A percentile compares a stretch with the other conserved stretches of the same genome.
Evolutionary conservation across 1,140 invertebrate species (phyloP).

Genomic region (Drosophila nasuta): DNA sequence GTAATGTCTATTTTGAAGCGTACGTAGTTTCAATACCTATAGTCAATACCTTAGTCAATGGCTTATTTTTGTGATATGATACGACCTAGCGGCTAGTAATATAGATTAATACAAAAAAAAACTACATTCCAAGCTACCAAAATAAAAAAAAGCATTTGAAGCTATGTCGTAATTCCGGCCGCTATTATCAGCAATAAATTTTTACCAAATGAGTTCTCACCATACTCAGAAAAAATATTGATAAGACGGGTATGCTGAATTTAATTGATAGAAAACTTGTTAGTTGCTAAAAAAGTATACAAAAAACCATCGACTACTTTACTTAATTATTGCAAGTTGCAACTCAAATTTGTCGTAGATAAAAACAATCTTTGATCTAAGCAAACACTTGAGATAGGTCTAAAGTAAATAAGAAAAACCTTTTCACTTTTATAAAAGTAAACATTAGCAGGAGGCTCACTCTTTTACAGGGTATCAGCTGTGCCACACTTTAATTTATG

Average conservation of each 20-base stretch:
- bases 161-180: slow-evolving; percentile 35
- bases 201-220: slow-evolving; percentile 27
- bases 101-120: slow-evolving; percentile 36
- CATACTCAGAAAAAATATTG: not conserved
- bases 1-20: slow-evolving; percentile 38
- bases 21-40: slow-evolving; percentile 9
- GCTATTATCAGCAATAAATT: slow-evolving; percentile 48
- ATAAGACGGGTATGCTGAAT: not conserved
- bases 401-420: too few relatives aligned
- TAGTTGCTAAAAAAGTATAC: too few relatives aligned
- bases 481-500: not conserved
- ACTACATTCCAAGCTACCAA: slow-evolving; percentile 5
- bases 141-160: slow-evolving; percentile 20
- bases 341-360: too few relatives aligned
- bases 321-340: too few relatives aligned
- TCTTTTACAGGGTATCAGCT: slow-evolving; percentile 8
- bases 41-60: slow-evolving; percentile 44
- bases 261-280: too few relatives aligned
- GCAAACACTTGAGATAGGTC: too few relatives aligned
- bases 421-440: too few relatives aligned
- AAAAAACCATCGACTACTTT: too few relatives aligned
- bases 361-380: too few relatives aligned
- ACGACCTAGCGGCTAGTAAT: not conserved
- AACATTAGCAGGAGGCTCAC: too few relatives aligned
- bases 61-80: slow-evolving; percentile 41